phyloP scores from a whole-genome alignment of 2,797 vertebrate species.

The Microcaecilia unicolor region DNA sequence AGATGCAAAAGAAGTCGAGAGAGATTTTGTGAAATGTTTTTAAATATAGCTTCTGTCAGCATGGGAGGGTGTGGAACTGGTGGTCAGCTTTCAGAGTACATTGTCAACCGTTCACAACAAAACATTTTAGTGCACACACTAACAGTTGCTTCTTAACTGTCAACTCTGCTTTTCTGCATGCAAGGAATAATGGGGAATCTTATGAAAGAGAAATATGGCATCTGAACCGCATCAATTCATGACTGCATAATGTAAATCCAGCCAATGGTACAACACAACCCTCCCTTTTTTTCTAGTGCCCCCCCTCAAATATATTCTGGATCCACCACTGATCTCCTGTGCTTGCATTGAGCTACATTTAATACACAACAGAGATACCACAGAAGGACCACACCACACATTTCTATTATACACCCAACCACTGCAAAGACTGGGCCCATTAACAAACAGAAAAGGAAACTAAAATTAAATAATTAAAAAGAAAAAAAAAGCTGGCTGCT shows the following conservation, averaged over 20 bases:
- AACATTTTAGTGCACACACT: too few species aligned
- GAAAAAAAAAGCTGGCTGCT: conserved; percentile 59
- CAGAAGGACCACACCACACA: conserved; percentile 29
- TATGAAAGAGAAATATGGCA: background rate
- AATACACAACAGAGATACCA: conserved; percentile 42
- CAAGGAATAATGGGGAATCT: too few species aligned
- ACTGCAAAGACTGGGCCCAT: conserved; percentile 34
- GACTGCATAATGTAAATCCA: conserved; percentile 14
- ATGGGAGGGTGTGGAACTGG: too few species aligned
- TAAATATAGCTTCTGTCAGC: too few species aligned
- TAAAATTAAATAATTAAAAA: conserved; percentile 17
- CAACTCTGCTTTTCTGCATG: too few species aligned
- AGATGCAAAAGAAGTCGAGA: too few species aligned
- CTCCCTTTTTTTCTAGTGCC: conserved; percentile 3
- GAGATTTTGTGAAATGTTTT: too few species aligned
- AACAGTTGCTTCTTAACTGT: too few species aligned
- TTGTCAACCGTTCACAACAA: too few species aligned
- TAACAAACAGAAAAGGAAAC: conserved; percentile 29
- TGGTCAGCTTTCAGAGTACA: too few species aligned
- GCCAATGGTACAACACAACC: conserved; percentile 8
- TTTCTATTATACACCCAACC: conserved; percentile 37
- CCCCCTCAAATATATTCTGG: conserved; percentile 10
- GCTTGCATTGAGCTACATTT: conserved; percentile 56
- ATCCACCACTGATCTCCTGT: conserved; percentile 36
- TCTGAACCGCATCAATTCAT: conserved; percentile 16